Conservation (phyloP, 2,888 invertebrate genomes). For the Acronicta alni region DNA sequence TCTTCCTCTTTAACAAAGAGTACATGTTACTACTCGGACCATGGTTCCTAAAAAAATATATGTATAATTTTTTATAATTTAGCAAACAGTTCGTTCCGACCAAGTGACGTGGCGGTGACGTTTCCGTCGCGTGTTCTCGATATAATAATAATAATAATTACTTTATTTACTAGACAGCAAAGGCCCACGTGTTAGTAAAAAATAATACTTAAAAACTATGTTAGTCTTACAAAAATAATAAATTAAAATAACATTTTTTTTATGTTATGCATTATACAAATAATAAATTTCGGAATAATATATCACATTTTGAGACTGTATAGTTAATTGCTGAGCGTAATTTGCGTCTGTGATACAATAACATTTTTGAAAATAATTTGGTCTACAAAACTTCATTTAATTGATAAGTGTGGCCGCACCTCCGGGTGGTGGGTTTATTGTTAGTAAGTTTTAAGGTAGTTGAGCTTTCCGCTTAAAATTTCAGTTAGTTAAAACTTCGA, state of each 20-base stretch:
- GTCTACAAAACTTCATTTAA: neutral
- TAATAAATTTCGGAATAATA: no score
- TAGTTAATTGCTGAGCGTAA: neutral
- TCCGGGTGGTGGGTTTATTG: neutral
- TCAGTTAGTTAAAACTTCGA: slow-evolving; percentile 3
- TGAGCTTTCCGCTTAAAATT: slow-evolving; percentile 1
- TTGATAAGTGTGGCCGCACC: neutral
- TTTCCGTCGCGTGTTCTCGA: no score
- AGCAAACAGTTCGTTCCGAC: neutral
- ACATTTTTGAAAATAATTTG: neutral
- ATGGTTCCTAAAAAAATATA: no score
- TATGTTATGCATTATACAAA: no score
- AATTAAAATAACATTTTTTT: no score
- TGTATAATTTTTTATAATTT: slow-evolving; percentile 6
- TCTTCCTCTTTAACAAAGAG: slow-evolving; percentile 4
- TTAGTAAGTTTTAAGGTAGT: neutral
- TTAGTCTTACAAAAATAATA: no score
- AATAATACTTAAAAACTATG: no score
- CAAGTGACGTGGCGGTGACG: no score
- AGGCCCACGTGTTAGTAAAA: no score
- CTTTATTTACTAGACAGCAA: no score
- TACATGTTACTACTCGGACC: slow-evolving; percentile 2
- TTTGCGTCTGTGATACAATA: neutral
- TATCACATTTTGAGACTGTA: neutral
- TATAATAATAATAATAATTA: no score